Conservation (phyloP, 2,888 invertebrate species). For the Coecobrya sp. region DNA sequence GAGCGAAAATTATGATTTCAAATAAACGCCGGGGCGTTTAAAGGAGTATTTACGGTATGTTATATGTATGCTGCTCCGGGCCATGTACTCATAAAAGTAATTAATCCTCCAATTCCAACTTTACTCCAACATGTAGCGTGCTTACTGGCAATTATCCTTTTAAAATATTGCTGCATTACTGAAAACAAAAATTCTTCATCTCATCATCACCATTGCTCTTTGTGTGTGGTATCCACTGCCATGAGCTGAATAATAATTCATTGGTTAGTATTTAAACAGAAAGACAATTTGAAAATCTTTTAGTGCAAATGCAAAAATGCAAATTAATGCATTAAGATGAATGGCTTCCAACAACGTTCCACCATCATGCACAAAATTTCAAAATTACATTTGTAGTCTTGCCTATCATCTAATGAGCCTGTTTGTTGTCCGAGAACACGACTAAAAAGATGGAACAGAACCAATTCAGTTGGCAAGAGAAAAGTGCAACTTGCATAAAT, state of each 20-base stretch:
- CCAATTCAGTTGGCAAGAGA: background rate
- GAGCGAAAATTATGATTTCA: too few relatives aligned
- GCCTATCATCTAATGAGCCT: too few relatives aligned
- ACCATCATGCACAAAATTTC: background rate
- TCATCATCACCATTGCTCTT: slow-evolving; percentile 37
- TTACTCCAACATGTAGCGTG: slow-evolving; percentile 31
- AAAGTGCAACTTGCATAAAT: slow-evolving; percentile 9
- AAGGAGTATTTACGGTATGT: too few relatives aligned
- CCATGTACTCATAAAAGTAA: slow-evolving; percentile 23
- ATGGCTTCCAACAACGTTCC: slow-evolving; percentile 34
- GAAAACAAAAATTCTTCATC: slow-evolving; percentile 7
- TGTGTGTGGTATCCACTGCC: slow-evolving; percentile 58
- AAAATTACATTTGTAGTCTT: background rate
- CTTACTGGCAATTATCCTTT: slow-evolving; percentile 39
- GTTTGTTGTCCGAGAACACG: background rate
- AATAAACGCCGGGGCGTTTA: too few relatives aligned
- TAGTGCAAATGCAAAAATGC: slow-evolving; percentile 62
- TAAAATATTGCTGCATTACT: slow-evolving; percentile 19
- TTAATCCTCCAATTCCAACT: slow-evolving; percentile 38
- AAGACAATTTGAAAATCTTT: slow-evolving; percentile 41
- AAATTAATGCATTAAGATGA: slow-evolving; percentile 70
- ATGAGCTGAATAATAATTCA: slow-evolving; percentile 55
- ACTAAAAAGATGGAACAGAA: background rate
- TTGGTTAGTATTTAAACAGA: slow-evolving; percentile 10
- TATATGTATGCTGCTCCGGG: background rate